Conservation (phyloP, 2,113 vertebrate species). For the Notechis scutatus region DNA sequence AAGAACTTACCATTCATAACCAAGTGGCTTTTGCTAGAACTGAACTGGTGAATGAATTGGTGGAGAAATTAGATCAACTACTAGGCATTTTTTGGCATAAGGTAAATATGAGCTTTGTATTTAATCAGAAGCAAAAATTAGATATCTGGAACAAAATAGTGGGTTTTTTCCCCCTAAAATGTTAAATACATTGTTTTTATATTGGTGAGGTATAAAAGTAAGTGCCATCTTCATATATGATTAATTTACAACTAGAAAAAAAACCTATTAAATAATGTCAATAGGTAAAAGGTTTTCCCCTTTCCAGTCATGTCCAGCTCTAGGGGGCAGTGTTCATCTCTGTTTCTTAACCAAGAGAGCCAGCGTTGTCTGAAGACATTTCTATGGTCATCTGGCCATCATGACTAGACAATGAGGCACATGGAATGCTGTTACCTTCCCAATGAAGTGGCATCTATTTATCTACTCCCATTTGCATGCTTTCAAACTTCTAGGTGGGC, state of each 20-base stretch:
- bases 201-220: not conserved
- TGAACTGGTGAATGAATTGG: conserved; percentile 75
- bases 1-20: conserved; percentile 58
- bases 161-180: not conserved
- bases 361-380: not conserved
- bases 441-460: not conserved
- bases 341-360: not conserved
- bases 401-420: not conserved
- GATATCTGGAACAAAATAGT: conserved; percentile 9
- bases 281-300: not conserved
- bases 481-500: not conserved
- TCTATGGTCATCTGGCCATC: not conserved
- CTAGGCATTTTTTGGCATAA: conserved; percentile 66
- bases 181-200: not conserved
- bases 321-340: not conserved
- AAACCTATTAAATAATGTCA: not conserved
- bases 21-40: conserved; percentile 62
- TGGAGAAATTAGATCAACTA: conserved; percentile 65
- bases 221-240: not conserved
- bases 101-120: conserved; percentile 60
- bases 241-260: not conserved
- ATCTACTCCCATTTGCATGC: not conserved
- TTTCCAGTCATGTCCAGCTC: not conserved
- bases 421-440: not conserved
- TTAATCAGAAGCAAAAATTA: not conserved